phyloP scores from a whole-genome alignment of 1,140 invertebrate genomes.

The Drosophila fuyamai region DNA sequence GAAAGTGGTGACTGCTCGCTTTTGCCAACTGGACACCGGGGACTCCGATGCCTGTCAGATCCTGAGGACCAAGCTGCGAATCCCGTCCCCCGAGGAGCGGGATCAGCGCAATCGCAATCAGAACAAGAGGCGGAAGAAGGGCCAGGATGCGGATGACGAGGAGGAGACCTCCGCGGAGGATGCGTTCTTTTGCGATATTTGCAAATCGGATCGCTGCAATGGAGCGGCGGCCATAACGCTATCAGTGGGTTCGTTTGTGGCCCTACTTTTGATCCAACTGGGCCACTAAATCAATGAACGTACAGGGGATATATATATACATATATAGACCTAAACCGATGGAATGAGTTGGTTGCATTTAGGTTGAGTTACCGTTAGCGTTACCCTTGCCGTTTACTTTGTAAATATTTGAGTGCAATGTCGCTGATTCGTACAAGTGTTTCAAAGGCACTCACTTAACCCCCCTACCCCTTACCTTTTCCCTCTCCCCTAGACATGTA shows the following conservation, averaged over 20 bases:
- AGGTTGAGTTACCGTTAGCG: slow-evolving; percentile 72
- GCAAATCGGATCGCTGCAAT: slow-evolving; percentile 69
- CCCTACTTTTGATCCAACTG: slow-evolving; percentile 22
- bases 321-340: neutral
- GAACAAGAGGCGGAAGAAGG: slow-evolving; percentile 55
- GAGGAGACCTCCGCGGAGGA: slow-evolving; percentile 41
- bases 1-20: slow-evolving; percentile 73
- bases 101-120: slow-evolving; percentile 46
- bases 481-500: slow-evolving; percentile 55
- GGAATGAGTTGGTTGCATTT: slow-evolving; percentile 64
- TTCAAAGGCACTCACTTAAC: slow-evolving; percentile 12
- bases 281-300: slow-evolving; percentile 42
- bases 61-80: slow-evolving; percentile 58
- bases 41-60: slow-evolving; percentile 80
- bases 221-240: slow-evolving; percentile 64
- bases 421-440: slow-evolving; percentile 31
- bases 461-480: slow-evolving; percentile 2
- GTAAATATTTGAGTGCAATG: slow-evolving; percentile 72
- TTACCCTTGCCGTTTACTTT: slow-evolving; percentile 70
- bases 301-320: no score
- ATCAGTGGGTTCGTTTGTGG: slow-evolving; percentile 15
- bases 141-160: slow-evolving; percentile 33
- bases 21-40: slow-evolving; percentile 79
- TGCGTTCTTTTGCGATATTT: slow-evolving; percentile 76
- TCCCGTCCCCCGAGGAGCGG: slow-evolving; percentile 30